phyloP scores from a whole-genome alignment of 2,797 vertebrate species.

The Tinamus major region DNA sequence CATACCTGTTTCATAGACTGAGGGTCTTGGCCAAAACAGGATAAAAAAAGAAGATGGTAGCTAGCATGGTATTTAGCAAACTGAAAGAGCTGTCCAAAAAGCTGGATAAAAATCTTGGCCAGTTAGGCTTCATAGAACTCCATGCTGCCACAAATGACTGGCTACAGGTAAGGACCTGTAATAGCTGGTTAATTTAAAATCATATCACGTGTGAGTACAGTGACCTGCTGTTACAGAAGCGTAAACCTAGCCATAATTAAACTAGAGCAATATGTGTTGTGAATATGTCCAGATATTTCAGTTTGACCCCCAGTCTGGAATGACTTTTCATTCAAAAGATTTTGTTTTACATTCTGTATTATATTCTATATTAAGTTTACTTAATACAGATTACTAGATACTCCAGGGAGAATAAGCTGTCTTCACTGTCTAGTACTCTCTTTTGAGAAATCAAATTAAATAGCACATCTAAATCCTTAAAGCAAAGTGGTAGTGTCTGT shows the following conservation, averaged over 20 bases:
- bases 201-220: fast-evolving
- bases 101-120: background rate
- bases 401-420: conserved; percentile 32
- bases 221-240: background rate
- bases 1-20: background rate
- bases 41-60: background rate
- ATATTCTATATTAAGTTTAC: conserved; percentile 20
- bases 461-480: conserved; percentile 40
- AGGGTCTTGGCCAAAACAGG: background rate
- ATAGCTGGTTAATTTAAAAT: background rate
- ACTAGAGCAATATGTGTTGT: background rate
- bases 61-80: background rate
- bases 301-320: conserved; percentile 12
- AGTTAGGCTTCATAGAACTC: background rate
- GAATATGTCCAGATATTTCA: conserved; percentile 10
- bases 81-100: background rate
- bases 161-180: background rate
- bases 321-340: conserved; percentile 20
- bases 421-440: conserved; percentile 57
- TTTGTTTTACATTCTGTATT: conserved; percentile 49
- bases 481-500: conserved; percentile 52
- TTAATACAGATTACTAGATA: conserved; percentile 38
- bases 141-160: background rate
- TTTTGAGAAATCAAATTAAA: conserved; percentile 53
- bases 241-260: background rate